Percentiles rank a stretch among this genome's conserved stretches.
Conservation (phyloP, 1,140 invertebrate species). For the Panonychus citri region DNA sequence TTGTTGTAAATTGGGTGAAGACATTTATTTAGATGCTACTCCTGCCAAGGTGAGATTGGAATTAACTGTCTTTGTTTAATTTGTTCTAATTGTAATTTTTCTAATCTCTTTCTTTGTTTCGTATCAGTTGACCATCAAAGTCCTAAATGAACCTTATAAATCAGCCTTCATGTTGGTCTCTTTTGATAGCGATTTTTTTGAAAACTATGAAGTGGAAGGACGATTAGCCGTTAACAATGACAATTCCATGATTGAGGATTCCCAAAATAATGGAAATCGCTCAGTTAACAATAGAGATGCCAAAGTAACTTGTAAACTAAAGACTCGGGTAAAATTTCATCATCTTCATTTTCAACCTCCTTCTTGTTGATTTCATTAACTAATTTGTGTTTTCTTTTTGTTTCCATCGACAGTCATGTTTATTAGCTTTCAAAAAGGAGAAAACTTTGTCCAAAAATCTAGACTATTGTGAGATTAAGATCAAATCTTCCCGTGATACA, state of each 20-base stretch:
- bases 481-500: background rate
- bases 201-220: background rate
- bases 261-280: too few species aligned
- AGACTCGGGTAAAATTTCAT: background rate
- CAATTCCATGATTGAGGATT: too few species aligned
- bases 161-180: background rate
- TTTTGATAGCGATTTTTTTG: background rate
- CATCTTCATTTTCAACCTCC: background rate
- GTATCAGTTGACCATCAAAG: background rate
- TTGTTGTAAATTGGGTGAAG: background rate
- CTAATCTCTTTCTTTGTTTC: background rate
- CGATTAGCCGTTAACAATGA: background rate
- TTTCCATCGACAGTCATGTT: background rate
- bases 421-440: background rate
- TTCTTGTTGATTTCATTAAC: too few species aligned
- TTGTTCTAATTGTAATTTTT: background rate
- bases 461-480: background rate
- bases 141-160: background rate
- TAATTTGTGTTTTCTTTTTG: background rate
- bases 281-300: too few species aligned
- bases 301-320: background rate
- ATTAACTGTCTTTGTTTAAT: background rate
- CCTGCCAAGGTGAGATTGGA: background rate
- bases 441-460: background rate
- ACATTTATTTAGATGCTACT: background rate